Evolutionary conservation across 2,888 invertebrate species (phyloP).

Genomic region (Idaea biselata): DNA sequence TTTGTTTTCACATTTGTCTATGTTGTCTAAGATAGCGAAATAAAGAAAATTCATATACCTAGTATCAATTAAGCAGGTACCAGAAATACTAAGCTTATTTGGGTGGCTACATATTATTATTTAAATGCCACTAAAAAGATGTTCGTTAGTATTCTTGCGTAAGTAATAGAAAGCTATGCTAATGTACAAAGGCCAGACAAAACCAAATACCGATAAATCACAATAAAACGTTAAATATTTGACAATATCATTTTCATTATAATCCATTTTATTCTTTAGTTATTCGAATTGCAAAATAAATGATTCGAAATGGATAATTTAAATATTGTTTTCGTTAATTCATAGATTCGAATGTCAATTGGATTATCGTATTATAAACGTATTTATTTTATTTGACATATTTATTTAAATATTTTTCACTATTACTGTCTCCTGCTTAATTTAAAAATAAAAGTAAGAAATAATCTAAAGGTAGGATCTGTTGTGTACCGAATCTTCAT

Average conservation of each 20-base stretch:
- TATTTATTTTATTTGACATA: not conserved
- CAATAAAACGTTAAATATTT: conserved; percentile 3
- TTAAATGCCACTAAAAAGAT: not conserved
- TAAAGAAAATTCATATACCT: too few species aligned
- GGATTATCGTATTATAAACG: not conserved
- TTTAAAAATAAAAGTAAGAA: not conserved
- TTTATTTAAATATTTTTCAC: not conserved
- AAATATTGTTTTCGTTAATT: not conserved
- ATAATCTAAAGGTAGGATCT: too few species aligned
- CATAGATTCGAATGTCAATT: not conserved
- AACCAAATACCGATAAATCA: not conserved
- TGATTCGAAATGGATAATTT: not conserved
- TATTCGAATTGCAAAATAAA: conserved; percentile 1
- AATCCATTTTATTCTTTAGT: conserved; percentile 1
- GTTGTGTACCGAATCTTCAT: too few species aligned
- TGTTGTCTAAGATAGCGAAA: too few species aligned
- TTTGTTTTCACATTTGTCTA: too few species aligned
- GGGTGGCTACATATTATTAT: not conserved
- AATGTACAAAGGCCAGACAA: not conserved
- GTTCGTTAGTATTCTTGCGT: not conserved
- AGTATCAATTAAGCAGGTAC: too few species aligned
- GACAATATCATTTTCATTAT: conserved; percentile 1
- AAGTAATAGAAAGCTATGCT: conserved; percentile 1
- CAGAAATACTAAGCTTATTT: not conserved
- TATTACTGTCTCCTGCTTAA: not conserved